Conservation (phyloP, 2,888 invertebrate species). For the Spatulosminthurus flaviceps region DNA sequence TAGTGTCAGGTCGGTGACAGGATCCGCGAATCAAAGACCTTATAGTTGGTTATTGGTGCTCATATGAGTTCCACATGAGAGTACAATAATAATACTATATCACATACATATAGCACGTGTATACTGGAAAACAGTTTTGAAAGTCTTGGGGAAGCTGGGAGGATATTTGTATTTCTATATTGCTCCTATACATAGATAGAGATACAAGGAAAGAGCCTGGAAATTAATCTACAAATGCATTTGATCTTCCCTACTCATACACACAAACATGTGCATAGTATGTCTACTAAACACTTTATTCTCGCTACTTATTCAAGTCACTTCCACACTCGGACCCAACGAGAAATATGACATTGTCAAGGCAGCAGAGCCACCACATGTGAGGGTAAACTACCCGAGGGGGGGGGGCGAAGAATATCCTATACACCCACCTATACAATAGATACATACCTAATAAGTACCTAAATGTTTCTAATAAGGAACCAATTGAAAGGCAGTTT, state of each 20-base stretch:
- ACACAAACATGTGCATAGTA: neutral
- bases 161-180: too few relatives aligned
- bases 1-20: neutral
- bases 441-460: neutral
- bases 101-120: too few relatives aligned
- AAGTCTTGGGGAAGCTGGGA: too few relatives aligned
- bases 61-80: constrained; percentile 10
- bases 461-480: too few relatives aligned
- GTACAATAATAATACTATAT: neutral
- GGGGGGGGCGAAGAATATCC: too few relatives aligned
- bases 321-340: neutral
- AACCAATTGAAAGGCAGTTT: neutral
- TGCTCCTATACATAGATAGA: too few relatives aligned
- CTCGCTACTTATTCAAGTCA: neutral
- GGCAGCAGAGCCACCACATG: neutral
- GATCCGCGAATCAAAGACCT: constrained; percentile 27
- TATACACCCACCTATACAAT: neutral
- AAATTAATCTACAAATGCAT: too few relatives aligned
- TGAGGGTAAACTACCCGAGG: too few relatives aligned
- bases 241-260: too few relatives aligned
- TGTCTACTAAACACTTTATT: neutral
- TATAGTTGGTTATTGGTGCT: constrained; percentile 15
- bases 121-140: too few relatives aligned
- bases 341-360: neutral
- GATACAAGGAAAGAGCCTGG: too few relatives aligned